Evolutionary conservation across 2,888 invertebrate species (phyloP).

Genomic region (Clunio marinus): DNA sequence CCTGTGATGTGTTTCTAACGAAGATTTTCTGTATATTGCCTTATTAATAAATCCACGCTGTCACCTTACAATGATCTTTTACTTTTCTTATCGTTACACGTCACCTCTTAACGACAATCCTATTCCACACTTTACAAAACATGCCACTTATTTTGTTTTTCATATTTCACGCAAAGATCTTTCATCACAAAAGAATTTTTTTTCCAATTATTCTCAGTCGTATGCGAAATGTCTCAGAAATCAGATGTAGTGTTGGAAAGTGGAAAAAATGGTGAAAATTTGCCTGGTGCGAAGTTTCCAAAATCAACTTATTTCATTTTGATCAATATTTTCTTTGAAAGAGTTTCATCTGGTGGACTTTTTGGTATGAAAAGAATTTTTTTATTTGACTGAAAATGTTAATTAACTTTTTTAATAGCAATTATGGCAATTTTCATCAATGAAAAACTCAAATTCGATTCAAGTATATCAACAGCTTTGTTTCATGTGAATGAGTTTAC

Average conservation of each 20-base stretch:
- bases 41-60: too few species aligned
- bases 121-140: too few species aligned
- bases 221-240: neutral
- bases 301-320: neutral
- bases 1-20: too few species aligned
- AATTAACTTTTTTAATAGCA: neutral
- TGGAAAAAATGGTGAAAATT: neutral
- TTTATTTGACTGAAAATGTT: conserved; percentile 2
- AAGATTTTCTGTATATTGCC: too few species aligned
- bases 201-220: neutral
- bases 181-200: too few species aligned
- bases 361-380: conserved; percentile 1
- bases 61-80: too few species aligned
- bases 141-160: neutral
- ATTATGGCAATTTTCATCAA: conserved; percentile 30
- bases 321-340: conserved; percentile 18
- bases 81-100: too few species aligned
- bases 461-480: neutral
- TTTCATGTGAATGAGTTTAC: conserved; percentile 13
- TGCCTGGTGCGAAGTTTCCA: neutral
- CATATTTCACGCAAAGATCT: neutral
- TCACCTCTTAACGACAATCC: too few species aligned
- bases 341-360: conserved; percentile 20
- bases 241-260: neutral
- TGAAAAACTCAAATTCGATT: conserved; percentile 18